Evolutionary conservation across 1,140 invertebrate species (phyloP).

Genomic region (Zaprionus nigranus): DNA sequence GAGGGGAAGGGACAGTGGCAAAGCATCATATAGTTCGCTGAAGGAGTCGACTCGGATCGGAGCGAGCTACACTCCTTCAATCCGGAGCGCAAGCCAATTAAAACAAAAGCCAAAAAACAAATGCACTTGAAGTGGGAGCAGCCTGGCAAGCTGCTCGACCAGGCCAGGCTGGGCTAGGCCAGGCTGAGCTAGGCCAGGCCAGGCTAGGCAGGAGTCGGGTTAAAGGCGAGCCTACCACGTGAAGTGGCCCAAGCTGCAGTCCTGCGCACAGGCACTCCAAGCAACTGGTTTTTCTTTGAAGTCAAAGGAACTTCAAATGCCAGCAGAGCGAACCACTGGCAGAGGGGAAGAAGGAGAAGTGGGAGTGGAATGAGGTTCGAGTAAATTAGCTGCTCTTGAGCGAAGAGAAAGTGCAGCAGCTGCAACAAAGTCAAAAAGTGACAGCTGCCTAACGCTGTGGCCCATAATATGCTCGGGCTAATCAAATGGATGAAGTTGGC

Average conservation of each 20-base stretch:
- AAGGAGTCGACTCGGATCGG: constrained; percentile 50
- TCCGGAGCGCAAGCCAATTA: constrained; percentile 71
- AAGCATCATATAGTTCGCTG: constrained; percentile 59
- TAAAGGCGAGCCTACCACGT: constrained; percentile 73
- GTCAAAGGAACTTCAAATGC: constrained; percentile 66
- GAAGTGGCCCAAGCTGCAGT: constrained; percentile 49
- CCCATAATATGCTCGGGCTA: constrained; percentile 28
- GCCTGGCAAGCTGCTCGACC: constrained; percentile 8
- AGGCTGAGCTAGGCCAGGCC: constrained; percentile 15
- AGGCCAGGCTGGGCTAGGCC: constrained; percentile 13
- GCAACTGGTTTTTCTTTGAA: constrained; percentile 80
- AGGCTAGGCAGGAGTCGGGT: constrained; percentile 33
- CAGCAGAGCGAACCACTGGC: not conserved
- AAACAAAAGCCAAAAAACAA: constrained; percentile 83
- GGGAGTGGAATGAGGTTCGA: constrained; percentile 36
- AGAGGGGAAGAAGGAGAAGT: not conserved
- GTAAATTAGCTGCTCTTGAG: constrained; percentile 74
- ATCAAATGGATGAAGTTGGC: constrained; percentile 45
- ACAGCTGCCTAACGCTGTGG: constrained; percentile 43
- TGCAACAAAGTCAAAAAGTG: constrained; percentile 31
- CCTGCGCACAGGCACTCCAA: constrained; percentile 62
- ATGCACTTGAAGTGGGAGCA: constrained; percentile 66
- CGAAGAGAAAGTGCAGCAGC: constrained; percentile 22
- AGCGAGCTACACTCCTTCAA: constrained; percentile 60
- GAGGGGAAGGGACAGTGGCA: not conserved